Percentiles rank a stretch among this genome's conserved stretches.
Conservation (phyloP, 35 echinoderm and acorn worm species). For the Strongylocentrotus purpuratus region DNA sequence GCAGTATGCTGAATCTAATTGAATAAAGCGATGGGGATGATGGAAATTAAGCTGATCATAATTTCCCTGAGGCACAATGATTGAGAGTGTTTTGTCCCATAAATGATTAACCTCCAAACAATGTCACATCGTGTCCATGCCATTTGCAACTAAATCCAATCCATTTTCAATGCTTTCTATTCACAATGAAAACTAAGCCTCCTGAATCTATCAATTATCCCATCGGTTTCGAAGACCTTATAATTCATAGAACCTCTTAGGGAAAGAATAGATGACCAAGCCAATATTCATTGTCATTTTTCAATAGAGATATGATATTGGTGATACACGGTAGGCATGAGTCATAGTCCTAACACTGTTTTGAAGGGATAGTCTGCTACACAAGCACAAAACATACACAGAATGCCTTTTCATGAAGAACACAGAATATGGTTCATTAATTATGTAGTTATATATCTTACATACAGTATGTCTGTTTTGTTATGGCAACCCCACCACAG, state of each 20-base stretch:
- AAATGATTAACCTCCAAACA: conserved; percentile 3
- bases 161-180: neutral
- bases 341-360: too few species aligned
- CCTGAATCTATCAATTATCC: neutral
- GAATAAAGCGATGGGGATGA: neutral
- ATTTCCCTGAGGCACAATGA: neutral
- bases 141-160: neutral
- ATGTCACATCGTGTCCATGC: neutral
- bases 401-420: too few species aligned
- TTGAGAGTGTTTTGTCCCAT: neutral
- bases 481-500: too few species aligned
- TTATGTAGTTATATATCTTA: too few species aligned
- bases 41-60: neutral
- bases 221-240: neutral
- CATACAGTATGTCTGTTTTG: too few species aligned
- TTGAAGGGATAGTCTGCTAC: too few species aligned
- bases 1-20: neutral
- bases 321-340: too few species aligned
- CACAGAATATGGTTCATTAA: too few species aligned
- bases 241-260: neutral
- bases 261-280: neutral
- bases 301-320: neutral
- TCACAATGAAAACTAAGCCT: neutral
- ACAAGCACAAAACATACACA: too few species aligned
- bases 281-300: conserved; percentile 5